Conservation (phyloP, 2,888 invertebrate genomes). For the Dorcus parallelipipedus region DNA sequence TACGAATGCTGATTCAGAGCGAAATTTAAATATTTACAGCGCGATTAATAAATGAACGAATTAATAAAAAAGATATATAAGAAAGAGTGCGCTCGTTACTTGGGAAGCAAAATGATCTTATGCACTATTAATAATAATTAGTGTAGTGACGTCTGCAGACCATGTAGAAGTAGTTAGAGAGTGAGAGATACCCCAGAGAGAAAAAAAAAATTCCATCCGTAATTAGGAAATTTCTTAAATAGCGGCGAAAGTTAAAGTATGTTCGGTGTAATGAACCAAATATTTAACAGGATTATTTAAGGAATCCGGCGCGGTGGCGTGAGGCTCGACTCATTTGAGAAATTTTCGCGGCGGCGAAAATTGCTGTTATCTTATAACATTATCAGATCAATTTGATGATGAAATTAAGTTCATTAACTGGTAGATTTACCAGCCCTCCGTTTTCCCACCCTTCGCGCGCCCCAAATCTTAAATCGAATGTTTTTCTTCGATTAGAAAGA, state of each 20-base stretch:
- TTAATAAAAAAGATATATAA: no score
- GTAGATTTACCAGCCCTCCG: no score
- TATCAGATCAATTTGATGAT: slow-evolving; percentile 10
- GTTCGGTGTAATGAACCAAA: slow-evolving; percentile 6
- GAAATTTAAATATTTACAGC: no score
- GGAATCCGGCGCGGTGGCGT: slow-evolving; percentile 2
- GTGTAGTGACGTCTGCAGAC: no score
- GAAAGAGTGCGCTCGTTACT: no score
- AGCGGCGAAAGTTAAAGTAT: slow-evolving; percentile 11
- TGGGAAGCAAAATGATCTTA: no score
- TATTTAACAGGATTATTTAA: slow-evolving; percentile 9
- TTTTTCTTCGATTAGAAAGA: neutral
- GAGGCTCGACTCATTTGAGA: slow-evolving; percentile 1
- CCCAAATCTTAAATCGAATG: neutral
- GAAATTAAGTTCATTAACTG: slow-evolving; percentile 9
- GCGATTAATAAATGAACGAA: no score
- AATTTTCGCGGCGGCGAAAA: slow-evolving; percentile 13
- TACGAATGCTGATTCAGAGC: no score
- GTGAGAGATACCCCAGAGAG: no score
- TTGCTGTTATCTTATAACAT: slow-evolving; percentile 11
- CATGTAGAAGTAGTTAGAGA: no score
- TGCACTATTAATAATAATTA: no score
- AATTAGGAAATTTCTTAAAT: slow-evolving; percentile 10
- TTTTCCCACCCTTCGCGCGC: no score
- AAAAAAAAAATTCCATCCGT: neutral